phyloP scores from a whole-genome alignment of 2,113 vertebrate genomes.

The Otus sunia region DNA sequence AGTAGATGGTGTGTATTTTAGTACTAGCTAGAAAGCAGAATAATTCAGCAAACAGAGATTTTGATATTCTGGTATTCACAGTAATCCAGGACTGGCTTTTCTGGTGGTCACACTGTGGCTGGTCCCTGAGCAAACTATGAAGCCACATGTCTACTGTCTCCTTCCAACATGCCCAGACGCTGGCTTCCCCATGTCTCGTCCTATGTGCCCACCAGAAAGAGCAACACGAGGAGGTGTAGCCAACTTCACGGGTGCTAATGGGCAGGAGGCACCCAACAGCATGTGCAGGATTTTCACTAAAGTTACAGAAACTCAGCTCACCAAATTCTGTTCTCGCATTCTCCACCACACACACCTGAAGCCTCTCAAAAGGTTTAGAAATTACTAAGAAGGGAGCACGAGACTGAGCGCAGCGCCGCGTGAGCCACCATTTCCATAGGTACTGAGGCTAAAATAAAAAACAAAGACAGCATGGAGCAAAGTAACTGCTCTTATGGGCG shows the following conservation, averaged over 20 bases:
- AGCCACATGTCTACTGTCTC: background rate
- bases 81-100: background rate
- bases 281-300: background rate
- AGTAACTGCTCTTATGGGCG: background rate
- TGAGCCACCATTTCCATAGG: background rate
- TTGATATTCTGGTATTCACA: background rate
- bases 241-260: rapidly evolving
- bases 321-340: background rate
- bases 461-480: background rate
- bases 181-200: background rate
- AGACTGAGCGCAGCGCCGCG: background rate
- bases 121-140: background rate
- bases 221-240: rapidly evolving
- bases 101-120: background rate
- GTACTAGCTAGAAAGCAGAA: background rate
- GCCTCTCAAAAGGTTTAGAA: background rate
- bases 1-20: background rate
- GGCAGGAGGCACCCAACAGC: background rate
- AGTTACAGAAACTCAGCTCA: background rate
- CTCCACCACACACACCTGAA: background rate
- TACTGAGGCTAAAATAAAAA: background rate
- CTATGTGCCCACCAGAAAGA: background rate
- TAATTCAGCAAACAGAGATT: background rate
- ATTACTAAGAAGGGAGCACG: background rate
- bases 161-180: background rate